Evolutionary conservation across 2,113 vertebrate genomes (phyloP).

Genomic region (Tautogolabrus adspersus): DNA sequence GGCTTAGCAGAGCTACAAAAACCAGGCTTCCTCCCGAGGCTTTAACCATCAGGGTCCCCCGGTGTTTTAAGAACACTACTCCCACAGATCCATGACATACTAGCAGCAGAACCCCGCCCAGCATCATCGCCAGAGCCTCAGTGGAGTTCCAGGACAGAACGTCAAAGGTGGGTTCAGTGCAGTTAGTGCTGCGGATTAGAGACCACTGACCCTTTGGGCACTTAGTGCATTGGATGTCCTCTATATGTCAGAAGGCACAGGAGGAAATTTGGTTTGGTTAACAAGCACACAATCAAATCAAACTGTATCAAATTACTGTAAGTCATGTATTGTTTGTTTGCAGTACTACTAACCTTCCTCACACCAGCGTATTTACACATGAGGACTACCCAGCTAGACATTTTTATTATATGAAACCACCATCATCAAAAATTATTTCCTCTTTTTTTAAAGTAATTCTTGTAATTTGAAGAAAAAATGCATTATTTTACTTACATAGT

Average conservation of each 20-base stretch:
- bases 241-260: conserved; percentile 68
- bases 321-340: neutral
- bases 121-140: conserved; percentile 63
- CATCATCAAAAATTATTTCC: too few species aligned
- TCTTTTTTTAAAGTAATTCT: too few species aligned
- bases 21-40: conserved; percentile 79
- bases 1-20: conserved; percentile 77
- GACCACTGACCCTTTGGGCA: conserved; percentile 87
- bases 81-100: conserved; percentile 58
- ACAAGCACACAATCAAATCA: neutral
- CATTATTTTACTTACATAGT: too few species aligned
- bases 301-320: neutral
- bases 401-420: neutral
- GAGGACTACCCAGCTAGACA: neutral
- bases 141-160: conserved; percentile 82
- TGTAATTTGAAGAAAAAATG: too few species aligned
- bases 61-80: conserved; percentile 77
- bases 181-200: conserved; percentile 65
- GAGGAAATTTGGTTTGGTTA: neutral
- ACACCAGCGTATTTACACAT: neutral
- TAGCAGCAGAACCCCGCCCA: conserved; percentile 50
- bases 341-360: neutral
- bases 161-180: conserved; percentile 75
- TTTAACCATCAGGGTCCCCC: conserved; percentile 76
- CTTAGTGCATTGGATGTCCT: conserved; percentile 78